Conservation (phyloP, 2,113 vertebrate genomes). For the Trichechus manatus region DNA sequence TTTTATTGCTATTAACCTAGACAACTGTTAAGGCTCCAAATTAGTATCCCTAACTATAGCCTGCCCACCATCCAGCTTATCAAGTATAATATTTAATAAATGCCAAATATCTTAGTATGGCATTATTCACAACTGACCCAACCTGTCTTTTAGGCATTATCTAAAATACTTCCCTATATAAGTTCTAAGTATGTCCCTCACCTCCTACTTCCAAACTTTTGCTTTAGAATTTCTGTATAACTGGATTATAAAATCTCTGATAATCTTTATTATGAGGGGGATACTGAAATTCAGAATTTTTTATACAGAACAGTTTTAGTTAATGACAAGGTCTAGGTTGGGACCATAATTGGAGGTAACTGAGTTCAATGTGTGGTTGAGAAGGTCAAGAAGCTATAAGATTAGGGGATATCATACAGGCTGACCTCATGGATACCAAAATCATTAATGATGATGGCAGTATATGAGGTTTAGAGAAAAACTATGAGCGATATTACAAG, state of each 20-base stretch:
- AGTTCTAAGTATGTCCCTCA: neutral
- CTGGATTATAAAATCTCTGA: neutral
- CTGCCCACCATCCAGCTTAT: neutral
- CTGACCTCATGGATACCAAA: neutral
- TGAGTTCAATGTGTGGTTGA: neutral
- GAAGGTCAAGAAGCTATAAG: neutral
- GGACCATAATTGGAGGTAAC: neutral
- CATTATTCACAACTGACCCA: neutral
- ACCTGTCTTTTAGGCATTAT: neutral
- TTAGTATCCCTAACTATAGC: neutral
- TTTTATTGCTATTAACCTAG: neutral
- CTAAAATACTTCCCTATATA: neutral
- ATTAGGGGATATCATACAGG: neutral
- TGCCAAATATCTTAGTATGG: neutral
- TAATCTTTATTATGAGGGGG: neutral
- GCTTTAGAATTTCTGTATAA: neutral
- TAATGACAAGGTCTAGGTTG: neutral
- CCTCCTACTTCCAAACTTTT: neutral
- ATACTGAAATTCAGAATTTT: neutral
- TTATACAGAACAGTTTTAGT: neutral
- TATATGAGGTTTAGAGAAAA: neutral
- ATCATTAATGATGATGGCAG: neutral
- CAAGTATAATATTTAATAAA: neutral
- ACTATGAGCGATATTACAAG: neutral
- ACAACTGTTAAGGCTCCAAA: neutral